These are phyloP conservation scores for Cecidostiba fungosa DNA, from an alignment of 2,888 invertebrate species.

Conservation along the genomic window DNA sequence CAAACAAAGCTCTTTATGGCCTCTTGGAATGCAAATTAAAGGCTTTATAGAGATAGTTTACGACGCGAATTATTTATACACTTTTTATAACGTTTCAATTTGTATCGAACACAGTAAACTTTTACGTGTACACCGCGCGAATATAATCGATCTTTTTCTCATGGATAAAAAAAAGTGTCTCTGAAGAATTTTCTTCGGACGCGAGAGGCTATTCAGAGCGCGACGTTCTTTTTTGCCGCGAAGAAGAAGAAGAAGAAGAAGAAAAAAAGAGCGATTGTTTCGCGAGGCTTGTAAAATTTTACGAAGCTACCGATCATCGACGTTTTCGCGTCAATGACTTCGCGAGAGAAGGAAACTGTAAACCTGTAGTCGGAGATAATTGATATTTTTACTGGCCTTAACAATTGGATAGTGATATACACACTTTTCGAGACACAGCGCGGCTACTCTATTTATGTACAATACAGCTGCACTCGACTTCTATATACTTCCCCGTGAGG, in stretches of 20 bases:
- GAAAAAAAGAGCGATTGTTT: constrained; percentile 5
- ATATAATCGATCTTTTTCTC: constrained; percentile 13
- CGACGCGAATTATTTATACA: background rate
- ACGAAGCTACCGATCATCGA: background rate
- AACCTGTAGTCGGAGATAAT: too few relatives aligned
- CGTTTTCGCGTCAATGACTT: constrained; percentile 28
- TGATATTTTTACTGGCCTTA: too few relatives aligned
- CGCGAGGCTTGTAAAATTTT: constrained; percentile 32
- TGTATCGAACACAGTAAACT: background rate
- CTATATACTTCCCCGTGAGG: constrained; percentile 15
- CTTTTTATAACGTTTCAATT: background rate
- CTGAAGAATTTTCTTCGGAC: constrained; percentile 9
- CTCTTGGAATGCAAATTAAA: background rate
- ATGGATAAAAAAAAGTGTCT: constrained; percentile 8
- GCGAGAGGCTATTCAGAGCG: constrained; percentile 42
- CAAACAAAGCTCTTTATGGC: background rate
- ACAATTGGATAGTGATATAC: too few relatives aligned
- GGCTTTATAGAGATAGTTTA: too few relatives aligned
- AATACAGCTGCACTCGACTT: background rate
- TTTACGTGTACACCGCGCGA: background rate
- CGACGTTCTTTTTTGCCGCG: constrained; percentile 19
- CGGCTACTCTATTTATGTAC: background rate
- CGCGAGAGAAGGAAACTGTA: background rate
- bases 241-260: background rate
- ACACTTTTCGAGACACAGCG: background rate